A percentile compares a stretch with the other conserved stretches of the same genome.
Conservation (phyloP, 1,140 invertebrate genomes). For the Brachionus rubens region DNA sequence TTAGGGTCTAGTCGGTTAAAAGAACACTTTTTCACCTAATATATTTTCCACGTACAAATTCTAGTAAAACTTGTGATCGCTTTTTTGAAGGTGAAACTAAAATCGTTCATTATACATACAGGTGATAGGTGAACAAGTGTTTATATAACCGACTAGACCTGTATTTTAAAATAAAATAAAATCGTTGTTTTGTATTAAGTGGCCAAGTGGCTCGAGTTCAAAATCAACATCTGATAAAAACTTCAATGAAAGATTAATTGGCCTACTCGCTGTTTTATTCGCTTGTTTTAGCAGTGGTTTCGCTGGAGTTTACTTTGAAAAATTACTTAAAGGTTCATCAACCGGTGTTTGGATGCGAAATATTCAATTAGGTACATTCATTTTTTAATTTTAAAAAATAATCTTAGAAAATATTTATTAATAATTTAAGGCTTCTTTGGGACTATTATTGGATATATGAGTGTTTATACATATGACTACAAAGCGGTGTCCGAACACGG, state of each 20-base stretch:
- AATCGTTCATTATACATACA: too few species aligned
- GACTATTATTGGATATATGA: conserved; percentile 61
- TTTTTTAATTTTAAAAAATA: conserved; percentile 50
- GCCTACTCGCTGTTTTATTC: conserved; percentile 79
- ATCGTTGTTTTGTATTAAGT: background rate
- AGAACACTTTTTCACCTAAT: too few species aligned
- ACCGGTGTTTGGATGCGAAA: conserved; percentile 80
- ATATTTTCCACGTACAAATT: too few species aligned
- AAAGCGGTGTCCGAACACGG: conserved; percentile 60
- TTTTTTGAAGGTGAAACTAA: too few species aligned
- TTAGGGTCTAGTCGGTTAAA: background rate
- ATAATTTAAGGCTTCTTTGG: conserved; percentile 58
- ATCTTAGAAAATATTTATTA: conserved; percentile 49
- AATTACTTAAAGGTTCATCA: conserved; percentile 85
- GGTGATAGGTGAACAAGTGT: too few species aligned
- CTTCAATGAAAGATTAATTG: conserved; percentile 69
- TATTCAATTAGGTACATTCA: conserved; percentile 63
- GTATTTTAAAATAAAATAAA: too few species aligned
- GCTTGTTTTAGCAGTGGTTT: conserved; percentile 94
- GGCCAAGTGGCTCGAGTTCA: background rate
- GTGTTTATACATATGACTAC: conserved; percentile 62
- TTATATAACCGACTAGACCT: too few species aligned
- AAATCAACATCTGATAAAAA: conserved; percentile 2
- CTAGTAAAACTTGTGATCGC: too few species aligned
- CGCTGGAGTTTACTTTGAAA: conserved; percentile 98